These are phyloP conservation scores for Bostrychus sinensis DNA, from an alignment of 2,113 vertebrate species.

Conservation along the genomic window DNA sequence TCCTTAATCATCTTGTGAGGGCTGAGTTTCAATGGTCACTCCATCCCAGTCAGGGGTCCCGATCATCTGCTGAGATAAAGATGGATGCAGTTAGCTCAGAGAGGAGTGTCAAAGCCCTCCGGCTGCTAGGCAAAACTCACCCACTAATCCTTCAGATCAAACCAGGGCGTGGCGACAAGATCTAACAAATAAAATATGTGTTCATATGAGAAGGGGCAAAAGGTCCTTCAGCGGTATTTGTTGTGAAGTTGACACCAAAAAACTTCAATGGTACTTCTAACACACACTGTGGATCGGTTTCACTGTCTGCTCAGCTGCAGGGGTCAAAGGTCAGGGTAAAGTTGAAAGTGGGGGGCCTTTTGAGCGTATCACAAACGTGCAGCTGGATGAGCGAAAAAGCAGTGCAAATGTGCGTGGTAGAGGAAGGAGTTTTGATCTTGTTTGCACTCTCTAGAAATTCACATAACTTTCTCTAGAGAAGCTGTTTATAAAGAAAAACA, in stretches of 20 bases:
- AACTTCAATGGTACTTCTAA: conserved; percentile 14
- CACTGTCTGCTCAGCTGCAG: conserved; percentile 45
- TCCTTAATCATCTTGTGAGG: conserved; percentile 36
- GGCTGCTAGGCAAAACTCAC: conserved; percentile 47
- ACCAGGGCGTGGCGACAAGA: conserved; percentile 4
- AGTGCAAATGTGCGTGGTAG: not conserved
- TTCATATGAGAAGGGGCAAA: conserved; percentile 10
- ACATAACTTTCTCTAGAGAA: not conserved
- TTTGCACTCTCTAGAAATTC: conserved; percentile 10
- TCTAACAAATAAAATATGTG: conserved; percentile 5
- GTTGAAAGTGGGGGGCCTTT: conserved; percentile 15
- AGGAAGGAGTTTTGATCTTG: not conserved
- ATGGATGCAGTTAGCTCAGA: conserved; percentile 25
- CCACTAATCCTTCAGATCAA: conserved; percentile 16
- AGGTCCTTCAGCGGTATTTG: conserved; percentile 29
- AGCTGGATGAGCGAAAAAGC: conserved; percentile 11
- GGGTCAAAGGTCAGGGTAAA: conserved; percentile 48
- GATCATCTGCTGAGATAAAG: conserved; percentile 29
- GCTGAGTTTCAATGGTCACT: conserved; percentile 27
- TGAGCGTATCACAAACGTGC: conserved; percentile 7
- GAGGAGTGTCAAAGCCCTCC: conserved; percentile 37
- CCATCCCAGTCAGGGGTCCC: conserved; percentile 7
- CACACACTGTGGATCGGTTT: conserved; percentile 34
- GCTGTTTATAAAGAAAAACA: not conserved
- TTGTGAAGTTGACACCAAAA: not conserved